Conservation (phyloP, 1,140 invertebrate species). For the Pissodes strobi region DNA sequence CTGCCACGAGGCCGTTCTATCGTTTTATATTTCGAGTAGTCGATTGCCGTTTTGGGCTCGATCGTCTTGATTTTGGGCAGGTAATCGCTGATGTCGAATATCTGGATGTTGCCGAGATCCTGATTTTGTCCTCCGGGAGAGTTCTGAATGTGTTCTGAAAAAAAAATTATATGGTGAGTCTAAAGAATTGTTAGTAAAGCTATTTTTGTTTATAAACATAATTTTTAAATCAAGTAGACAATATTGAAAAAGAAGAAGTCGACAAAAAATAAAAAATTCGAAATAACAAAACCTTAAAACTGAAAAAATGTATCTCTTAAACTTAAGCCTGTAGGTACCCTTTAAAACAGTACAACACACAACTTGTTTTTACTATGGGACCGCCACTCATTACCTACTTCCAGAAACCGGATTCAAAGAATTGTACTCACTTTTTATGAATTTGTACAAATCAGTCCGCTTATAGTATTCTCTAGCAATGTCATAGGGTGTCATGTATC, state of each 20-base stretch:
- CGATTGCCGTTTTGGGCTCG: slow-evolving; percentile 45
- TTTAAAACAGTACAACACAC: no score
- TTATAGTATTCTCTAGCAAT: slow-evolving; percentile 20
- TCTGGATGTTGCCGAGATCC: slow-evolving; percentile 36
- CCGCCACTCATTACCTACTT: no score
- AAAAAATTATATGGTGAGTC: background rate
- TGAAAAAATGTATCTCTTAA: no score
- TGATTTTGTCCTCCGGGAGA: slow-evolving; percentile 40
- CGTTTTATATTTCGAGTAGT: slow-evolving; percentile 54
- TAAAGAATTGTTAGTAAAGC: background rate
- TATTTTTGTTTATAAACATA: background rate
- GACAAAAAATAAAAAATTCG: no score
- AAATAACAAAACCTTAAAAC: no score
- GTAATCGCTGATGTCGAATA: slow-evolving; percentile 50
- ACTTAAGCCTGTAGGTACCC: no score
- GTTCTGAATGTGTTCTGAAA: slow-evolving; percentile 40
- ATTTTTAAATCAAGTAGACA: background rate
- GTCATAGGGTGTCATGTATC: slow-evolving; percentile 26
- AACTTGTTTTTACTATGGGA: no score
- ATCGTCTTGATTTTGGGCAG: slow-evolving; percentile 47
- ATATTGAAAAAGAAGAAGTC: background rate
- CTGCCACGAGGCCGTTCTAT: slow-evolving; percentile 41
- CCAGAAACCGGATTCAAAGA: no score
- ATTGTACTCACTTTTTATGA: slow-evolving; percentile 28
- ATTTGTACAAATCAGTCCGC: slow-evolving; percentile 16